phyloP scores from a whole-genome alignment of 2,113 vertebrate species.

The Cervus canadensis region DNA sequence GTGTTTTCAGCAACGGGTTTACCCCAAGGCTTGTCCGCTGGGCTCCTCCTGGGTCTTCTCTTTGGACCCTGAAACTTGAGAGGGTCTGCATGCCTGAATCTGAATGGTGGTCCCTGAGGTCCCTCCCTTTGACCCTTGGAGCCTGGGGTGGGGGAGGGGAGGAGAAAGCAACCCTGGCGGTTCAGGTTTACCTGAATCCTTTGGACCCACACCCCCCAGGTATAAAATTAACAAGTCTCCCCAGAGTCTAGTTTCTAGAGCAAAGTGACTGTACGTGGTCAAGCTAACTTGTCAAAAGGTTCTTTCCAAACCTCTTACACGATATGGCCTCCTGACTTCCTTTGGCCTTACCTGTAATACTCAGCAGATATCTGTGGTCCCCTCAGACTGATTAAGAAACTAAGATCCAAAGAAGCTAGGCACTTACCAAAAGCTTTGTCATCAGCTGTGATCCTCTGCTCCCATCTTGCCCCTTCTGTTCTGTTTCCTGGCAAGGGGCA shows the following conservation, averaged over 20 bases:
- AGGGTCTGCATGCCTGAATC: slow-evolving; percentile 59
- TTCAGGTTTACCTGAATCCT: background rate
- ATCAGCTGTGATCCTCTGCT: background rate
- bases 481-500: background rate
- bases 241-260: background rate
- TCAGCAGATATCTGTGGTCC: background rate
- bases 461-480: background rate
- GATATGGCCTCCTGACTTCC: background rate
- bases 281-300: background rate
- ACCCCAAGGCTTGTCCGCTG: fast-evolving
- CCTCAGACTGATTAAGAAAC: background rate
- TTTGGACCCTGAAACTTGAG: slow-evolving; percentile 55
- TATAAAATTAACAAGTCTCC: background rate
- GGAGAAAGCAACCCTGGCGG: background rate
- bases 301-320: background rate
- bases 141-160: slow-evolving; percentile 3
- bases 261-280: background rate
- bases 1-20: background rate
- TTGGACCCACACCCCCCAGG: background rate
- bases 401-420: background rate
- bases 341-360: background rate
- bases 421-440: background rate
- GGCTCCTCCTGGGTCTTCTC: background rate
- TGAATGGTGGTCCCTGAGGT: slow-evolving; percentile 43
- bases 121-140: background rate